phyloP scores from a whole-genome alignment of 2,888 invertebrate species.

The Leptopilina drosophilae region DNA sequence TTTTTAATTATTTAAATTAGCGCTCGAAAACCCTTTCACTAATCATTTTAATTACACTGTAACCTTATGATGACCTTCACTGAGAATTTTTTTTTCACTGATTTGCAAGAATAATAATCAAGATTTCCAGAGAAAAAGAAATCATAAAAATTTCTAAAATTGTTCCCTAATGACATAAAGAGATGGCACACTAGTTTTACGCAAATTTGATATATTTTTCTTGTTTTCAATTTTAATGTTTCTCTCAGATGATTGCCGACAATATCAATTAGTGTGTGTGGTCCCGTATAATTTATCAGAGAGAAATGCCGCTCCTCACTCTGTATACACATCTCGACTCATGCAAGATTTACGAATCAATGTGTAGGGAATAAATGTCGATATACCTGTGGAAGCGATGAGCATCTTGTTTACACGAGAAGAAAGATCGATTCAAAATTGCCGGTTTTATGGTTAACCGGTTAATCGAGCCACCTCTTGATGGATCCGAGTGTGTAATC shows the following conservation, averaged over 20 bases:
- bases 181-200: no score
- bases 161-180: no score
- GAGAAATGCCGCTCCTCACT: constrained; percentile 1
- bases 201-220: neutral
- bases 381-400: constrained; percentile 16
- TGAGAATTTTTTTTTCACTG: no score
- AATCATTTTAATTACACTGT: no score
- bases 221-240: neutral
- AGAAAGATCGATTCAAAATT: constrained; percentile 37
- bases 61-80: no score
- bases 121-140: no score
- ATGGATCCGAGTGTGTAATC: constrained; percentile 23
- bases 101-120: no score
- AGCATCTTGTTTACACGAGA: constrained; percentile 34
- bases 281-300: constrained; percentile 19
- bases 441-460: constrained; percentile 39
- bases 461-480: constrained; percentile 40
- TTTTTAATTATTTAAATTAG: no score
- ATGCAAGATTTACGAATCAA: constrained; percentile 19
- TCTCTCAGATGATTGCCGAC: constrained; percentile 22
- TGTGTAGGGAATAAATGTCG: constrained; percentile 7
- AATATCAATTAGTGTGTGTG: constrained; percentile 32
- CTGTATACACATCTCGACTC: no score
- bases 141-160: no score
- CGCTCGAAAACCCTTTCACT: no score